Evolutionary conservation across 1,140 invertebrate species (phyloP).

Genomic region (Agrilus planipennis): DNA sequence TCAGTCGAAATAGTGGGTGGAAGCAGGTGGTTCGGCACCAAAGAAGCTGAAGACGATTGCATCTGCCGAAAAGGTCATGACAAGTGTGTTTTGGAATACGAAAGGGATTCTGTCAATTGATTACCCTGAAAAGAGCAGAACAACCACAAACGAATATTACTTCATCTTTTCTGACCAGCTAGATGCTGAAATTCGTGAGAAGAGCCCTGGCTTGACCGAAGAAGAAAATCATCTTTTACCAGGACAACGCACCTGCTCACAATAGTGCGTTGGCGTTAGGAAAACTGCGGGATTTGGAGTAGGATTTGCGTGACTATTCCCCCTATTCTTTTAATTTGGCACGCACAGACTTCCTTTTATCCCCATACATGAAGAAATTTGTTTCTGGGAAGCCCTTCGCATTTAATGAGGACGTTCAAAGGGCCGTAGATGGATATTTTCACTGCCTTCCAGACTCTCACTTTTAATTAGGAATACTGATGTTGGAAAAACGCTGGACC

Average conservation of each 20-base stretch:
- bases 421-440: conserved; percentile 14
- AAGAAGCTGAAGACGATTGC: too few relatives aligned
- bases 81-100: background rate
- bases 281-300: background rate
- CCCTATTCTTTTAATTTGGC: conserved; percentile 33
- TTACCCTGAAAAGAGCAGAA: background rate
- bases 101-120: background rate
- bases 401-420: conserved; percentile 17
- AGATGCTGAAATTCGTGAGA: conserved; percentile 2
- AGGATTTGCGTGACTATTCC: conserved; percentile 3
- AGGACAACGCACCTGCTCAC: background rate
- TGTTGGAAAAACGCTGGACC: too few relatives aligned
- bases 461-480: too few relatives aligned
- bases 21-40: too few relatives aligned
- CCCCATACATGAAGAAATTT: conserved; percentile 27
- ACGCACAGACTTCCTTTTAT: conserved; percentile 29
- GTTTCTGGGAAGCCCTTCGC: conserved; percentile 23
- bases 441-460: too few relatives aligned
- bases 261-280: background rate
- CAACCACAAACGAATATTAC: conserved; percentile 1
- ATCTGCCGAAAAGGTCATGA: too few relatives aligned
- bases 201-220: conserved; percentile 14
- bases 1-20: too few relatives aligned
- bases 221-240: background rate
- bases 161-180: background rate